Evolutionary conservation across 2,113 vertebrate species (phyloP).

Genomic region (Siniperca knerii): DNA sequence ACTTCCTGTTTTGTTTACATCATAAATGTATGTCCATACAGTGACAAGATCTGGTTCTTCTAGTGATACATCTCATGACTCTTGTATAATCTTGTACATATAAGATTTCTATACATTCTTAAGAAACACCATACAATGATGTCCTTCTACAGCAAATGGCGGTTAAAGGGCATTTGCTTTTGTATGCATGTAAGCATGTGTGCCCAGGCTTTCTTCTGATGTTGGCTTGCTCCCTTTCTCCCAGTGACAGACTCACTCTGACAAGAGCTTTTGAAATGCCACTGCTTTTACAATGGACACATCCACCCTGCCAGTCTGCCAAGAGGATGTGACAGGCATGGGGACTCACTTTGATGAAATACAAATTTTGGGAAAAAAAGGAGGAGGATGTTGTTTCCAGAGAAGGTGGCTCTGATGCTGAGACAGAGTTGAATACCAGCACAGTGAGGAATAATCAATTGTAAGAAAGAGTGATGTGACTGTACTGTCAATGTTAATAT

Average conservation of each 20-base stretch:
- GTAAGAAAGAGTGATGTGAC: not conserved
- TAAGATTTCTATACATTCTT: not conserved
- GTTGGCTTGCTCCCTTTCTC: not conserved
- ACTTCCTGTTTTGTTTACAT: not conserved
- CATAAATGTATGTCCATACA: not conserved
- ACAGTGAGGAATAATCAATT: not conserved
- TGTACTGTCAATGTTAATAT: not conserved
- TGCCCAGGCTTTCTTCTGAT: not conserved
- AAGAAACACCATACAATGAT: not conserved
- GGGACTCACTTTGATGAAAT: slow-evolving; percentile 32
- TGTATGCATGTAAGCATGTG: not conserved
- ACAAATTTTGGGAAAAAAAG: not conserved
- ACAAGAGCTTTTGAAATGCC: slow-evolving; percentile 43
- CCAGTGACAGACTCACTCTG: slow-evolving; percentile 12
- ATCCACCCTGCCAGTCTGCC: not conserved
- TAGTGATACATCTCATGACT: not conserved
- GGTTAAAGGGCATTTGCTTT: not conserved
- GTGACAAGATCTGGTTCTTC: not conserved
- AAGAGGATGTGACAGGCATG: slow-evolving; percentile 23
- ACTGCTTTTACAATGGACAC: slow-evolving; percentile 13
- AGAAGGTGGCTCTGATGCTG: slow-evolving; percentile 7
- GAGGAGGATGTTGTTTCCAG: slow-evolving; percentile 16
- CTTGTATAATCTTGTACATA: not conserved
- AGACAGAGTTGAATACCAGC: not conserved
- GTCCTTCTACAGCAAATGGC: not conserved